phyloP scores from a whole-genome alignment of 2,113 vertebrate species.

The Oncorhynchus clarkii region DNA sequence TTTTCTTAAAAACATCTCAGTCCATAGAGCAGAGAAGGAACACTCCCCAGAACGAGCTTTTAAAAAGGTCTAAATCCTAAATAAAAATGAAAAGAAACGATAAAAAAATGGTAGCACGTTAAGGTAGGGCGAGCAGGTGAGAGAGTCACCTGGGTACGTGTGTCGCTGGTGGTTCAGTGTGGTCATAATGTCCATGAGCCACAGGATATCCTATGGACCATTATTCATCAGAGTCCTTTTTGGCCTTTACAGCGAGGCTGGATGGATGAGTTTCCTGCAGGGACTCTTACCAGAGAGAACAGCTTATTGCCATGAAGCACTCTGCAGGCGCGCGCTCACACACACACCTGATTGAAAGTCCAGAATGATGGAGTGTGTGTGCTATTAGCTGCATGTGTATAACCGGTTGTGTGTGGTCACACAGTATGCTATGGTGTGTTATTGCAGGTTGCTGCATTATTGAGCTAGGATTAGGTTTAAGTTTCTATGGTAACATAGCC shows the following conservation, averaged over 20 bases:
- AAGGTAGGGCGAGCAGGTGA: neutral
- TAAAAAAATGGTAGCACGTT: too few relatives aligned
- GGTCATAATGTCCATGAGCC: neutral
- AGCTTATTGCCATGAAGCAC: slow-evolving; percentile 14
- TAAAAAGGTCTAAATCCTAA: slow-evolving; percentile 70
- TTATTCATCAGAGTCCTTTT: neutral
- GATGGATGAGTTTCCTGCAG: neutral
- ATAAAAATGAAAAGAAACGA: neutral
- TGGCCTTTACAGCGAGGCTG: neutral
- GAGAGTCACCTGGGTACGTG: neutral
- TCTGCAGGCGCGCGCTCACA: neutral
- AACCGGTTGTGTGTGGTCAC: neutral
- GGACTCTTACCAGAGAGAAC: slow-evolving; percentile 6
- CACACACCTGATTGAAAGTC: neutral
- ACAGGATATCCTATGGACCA: neutral
- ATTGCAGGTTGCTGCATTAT: neutral
- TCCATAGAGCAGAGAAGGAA: slow-evolving; percentile 63
- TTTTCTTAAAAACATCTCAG: slow-evolving; percentile 49
- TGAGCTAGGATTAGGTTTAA: neutral
- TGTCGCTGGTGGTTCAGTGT: neutral
- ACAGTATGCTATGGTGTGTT: neutral
- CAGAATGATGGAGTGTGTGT: neutral
- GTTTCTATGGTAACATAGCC: neutral
- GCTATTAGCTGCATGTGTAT: neutral
- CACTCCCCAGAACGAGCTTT: slow-evolving; percentile 37